Conservation (phyloP, 2,797 vertebrate genomes). For the Enteromius paludinosus region DNA sequence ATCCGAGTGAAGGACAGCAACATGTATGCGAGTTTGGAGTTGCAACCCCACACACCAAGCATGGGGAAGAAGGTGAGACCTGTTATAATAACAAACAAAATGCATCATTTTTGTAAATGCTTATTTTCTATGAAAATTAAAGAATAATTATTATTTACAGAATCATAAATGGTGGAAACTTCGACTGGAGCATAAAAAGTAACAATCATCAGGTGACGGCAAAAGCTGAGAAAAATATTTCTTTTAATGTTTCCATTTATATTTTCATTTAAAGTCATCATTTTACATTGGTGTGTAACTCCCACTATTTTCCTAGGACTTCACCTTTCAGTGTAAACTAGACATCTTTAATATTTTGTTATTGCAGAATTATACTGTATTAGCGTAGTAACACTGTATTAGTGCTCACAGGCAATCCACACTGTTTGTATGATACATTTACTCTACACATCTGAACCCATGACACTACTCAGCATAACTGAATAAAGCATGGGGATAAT, state of each 20-base stretch:
- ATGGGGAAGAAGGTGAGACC: slow-evolving; percentile 49
- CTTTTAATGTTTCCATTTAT: not conserved
- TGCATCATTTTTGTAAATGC: not conserved
- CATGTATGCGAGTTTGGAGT: slow-evolving; percentile 47
- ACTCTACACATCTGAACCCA: not conserved
- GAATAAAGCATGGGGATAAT: not conserved
- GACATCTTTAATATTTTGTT: not conserved
- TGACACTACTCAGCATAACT: slow-evolving; percentile 7
- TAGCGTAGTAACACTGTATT: too few relatives aligned
- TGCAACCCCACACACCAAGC: slow-evolving; percentile 16
- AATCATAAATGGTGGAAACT: slow-evolving; percentile 58
- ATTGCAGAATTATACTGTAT: not conserved
- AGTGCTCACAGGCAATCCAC: not conserved
- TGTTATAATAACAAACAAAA: not conserved
- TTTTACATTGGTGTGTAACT: not conserved
- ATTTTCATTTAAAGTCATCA: not conserved
- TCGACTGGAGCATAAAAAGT: slow-evolving; percentile 48
- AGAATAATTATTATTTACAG: slow-evolving; percentile 23
- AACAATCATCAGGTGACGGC: not conserved
- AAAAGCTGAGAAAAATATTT: slow-evolving; percentile 10
- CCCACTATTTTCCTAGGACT: not conserved
- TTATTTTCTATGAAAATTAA: not conserved
- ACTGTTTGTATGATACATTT: not conserved
- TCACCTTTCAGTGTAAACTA: not conserved
- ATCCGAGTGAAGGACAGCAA: slow-evolving; percentile 33